Percentiles rank a stretch among this genome's conserved stretches.
Conservation (phyloP, 2,888 invertebrate species). For the Tryphoninae sp. region DNA sequence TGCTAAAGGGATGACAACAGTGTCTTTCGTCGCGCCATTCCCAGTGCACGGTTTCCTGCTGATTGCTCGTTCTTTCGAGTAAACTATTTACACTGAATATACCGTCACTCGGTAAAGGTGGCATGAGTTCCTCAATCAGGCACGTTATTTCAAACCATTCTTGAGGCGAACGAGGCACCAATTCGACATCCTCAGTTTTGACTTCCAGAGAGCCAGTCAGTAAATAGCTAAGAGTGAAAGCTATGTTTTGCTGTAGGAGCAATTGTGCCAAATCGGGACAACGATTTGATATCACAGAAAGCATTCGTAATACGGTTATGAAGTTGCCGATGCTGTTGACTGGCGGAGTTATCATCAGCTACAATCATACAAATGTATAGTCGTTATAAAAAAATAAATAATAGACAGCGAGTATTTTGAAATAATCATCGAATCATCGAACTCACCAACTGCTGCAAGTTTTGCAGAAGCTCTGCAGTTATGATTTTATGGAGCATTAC, state of each 20-base stretch:
- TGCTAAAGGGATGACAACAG: constrained; percentile 94
- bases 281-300: constrained; percentile 97
- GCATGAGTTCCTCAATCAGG: constrained; percentile 98
- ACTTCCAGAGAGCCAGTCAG: constrained; percentile 92
- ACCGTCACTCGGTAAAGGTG: constrained; percentile 96
- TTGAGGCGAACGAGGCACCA: constrained; percentile 95
- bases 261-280: constrained; percentile 97
- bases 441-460: constrained; percentile 94
- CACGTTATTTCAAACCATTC: constrained; percentile 99
- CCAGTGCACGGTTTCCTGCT: constrained; percentile 93
- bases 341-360: constrained; percentile 97
- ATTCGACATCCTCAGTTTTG: constrained; percentile 87
- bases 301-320: constrained; percentile 97
- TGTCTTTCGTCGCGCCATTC: constrained; percentile 98
- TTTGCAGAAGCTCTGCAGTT: constrained; percentile 93
- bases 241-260: constrained; percentile 96
- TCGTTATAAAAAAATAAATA: neutral
- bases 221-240: constrained; percentile 96
- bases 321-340: constrained; percentile 97
- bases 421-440: neutral
- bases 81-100: constrained; percentile 96
- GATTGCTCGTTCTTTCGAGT: constrained; percentile 88
- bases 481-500: constrained; percentile 96
- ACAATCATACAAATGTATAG: constrained; percentile 69
- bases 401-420: neutral